These are phyloP conservation scores for Pagrus major DNA, from an alignment of 2,113 vertebrate species.

Conservation along the genomic window DNA sequence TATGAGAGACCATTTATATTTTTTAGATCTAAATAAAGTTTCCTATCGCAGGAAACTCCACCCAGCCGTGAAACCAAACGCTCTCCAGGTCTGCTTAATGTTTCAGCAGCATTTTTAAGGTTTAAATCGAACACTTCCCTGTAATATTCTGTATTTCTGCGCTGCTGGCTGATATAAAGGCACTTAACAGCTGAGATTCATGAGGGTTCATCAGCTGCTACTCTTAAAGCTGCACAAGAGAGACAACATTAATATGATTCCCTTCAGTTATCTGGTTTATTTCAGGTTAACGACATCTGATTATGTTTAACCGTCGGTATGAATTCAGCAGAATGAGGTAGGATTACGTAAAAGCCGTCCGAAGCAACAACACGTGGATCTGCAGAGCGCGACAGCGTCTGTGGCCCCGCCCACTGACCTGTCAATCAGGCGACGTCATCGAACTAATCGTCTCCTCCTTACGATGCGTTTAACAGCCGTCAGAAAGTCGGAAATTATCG, in stretches of 20 bases:
- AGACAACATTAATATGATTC: background rate
- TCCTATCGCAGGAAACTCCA: background rate
- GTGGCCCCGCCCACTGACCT: conserved; percentile 1
- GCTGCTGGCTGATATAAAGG: conserved; percentile 45
- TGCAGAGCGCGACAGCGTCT: too few relatives aligned
- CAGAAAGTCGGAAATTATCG: too few relatives aligned
- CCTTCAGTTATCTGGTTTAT: background rate
- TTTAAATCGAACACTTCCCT: background rate
- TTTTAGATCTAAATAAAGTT: background rate
- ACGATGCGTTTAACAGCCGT: background rate
- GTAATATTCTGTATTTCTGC: background rate
- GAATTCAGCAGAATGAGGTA: background rate
- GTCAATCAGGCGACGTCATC: background rate
- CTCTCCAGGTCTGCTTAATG: background rate
- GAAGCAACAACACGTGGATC: background rate
- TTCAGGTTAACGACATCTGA: background rate
- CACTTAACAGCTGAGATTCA: conserved; percentile 35
- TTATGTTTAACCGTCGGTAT: background rate
- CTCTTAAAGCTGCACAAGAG: background rate
- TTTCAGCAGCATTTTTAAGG: conserved; percentile 9
- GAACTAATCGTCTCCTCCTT: background rate
- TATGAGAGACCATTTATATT: background rate
- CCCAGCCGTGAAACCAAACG: conserved; percentile 9
- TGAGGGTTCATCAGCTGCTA: background rate
- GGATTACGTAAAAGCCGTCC: background rate